Evolutionary conservation across 2,113 vertebrate genomes (phyloP).

Genomic region (Mastomys coucha): DNA sequence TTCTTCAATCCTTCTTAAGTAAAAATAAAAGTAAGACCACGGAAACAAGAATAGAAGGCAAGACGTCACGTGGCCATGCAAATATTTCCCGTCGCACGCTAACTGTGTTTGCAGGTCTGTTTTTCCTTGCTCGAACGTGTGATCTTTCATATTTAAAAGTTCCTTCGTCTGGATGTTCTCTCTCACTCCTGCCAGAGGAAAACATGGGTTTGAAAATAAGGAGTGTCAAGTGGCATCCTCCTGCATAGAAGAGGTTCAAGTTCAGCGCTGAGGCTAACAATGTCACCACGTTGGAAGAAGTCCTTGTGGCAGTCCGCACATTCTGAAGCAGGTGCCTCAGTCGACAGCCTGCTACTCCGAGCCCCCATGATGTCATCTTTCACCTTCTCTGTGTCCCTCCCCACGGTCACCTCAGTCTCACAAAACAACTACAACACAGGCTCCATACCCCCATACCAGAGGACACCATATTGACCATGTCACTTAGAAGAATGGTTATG

Average conservation of each 20-base stretch:
- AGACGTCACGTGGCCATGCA: background rate
- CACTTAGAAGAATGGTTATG: background rate
- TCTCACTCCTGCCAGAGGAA: background rate
- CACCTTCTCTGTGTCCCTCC: background rate
- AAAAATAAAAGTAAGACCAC: background rate
- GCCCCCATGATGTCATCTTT: background rate
- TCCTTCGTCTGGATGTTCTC: background rate
- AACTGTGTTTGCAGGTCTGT: background rate
- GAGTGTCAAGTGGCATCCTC: background rate
- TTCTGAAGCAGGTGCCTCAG: background rate
- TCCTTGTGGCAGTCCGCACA: background rate
- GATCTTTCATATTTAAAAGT: background rate
- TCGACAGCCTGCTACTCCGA: no score
- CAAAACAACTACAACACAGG: background rate
- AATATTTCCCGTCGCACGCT: constrained; percentile 37
- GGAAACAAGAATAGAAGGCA: background rate
- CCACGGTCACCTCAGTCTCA: background rate
- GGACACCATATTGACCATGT: background rate
- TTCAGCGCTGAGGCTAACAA: background rate
- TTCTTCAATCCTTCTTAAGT: constrained; percentile 22
- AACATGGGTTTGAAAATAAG: background rate
- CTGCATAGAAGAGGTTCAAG: background rate
- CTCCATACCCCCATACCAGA: background rate
- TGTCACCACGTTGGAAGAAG: background rate
- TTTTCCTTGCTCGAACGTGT: background rate